These are phyloP conservation scores for Coranthus polyacanthus DNA, from an alignment of 2,797 vertebrate species.

Conservation along the genomic window DNA sequence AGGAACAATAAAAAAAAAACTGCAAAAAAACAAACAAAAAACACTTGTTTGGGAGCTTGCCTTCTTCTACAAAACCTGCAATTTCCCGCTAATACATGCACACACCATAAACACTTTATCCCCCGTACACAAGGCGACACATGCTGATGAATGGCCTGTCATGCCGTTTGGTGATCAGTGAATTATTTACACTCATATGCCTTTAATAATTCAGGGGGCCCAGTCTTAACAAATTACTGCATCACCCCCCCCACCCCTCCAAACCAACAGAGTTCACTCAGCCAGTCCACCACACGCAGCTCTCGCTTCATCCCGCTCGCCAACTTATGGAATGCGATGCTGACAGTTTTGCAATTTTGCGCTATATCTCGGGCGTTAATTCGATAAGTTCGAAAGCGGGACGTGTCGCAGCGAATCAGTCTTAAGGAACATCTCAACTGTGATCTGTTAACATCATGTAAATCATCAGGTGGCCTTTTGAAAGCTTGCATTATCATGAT, in stretches of 20 bases:
- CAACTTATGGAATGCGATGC: slow-evolving; percentile 17
- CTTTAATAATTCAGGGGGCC: slow-evolving; percentile 92
- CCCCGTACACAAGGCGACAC: slow-evolving; percentile 18
- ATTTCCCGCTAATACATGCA: slow-evolving; percentile 23
- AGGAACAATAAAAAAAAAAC: neutral
- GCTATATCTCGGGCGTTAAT: slow-evolving; percentile 40
- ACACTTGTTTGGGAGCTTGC: slow-evolving; percentile 1
- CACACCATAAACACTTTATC: neutral
- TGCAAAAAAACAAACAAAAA: neutral
- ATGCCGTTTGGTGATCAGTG: slow-evolving; percentile 91
- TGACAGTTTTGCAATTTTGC: slow-evolving; percentile 39
- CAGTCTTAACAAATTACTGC: slow-evolving; percentile 90
- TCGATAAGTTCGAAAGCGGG: slow-evolving; percentile 35
- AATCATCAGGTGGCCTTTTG: no score
- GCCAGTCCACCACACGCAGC: slow-evolving; percentile 30
- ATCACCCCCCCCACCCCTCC: slow-evolving; percentile 34
- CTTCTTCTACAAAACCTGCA: slow-evolving; percentile 25
- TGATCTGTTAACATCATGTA: neutral
- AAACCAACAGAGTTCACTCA: slow-evolving; percentile 61
- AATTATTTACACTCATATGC: slow-evolving; percentile 94
- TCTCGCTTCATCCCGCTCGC: slow-evolving; percentile 17
- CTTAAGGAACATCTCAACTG: neutral
- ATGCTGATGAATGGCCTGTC: slow-evolving; percentile 93
- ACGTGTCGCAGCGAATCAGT: slow-evolving; percentile 34
- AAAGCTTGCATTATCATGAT: no score